A percentile compares a stretch with the other conserved stretches of the same genome.
These are phyloP conservation scores for Solenopsis invicta DNA, from an alignment of 1,140 invertebrate genomes.

Conservation along the genomic window DNA sequence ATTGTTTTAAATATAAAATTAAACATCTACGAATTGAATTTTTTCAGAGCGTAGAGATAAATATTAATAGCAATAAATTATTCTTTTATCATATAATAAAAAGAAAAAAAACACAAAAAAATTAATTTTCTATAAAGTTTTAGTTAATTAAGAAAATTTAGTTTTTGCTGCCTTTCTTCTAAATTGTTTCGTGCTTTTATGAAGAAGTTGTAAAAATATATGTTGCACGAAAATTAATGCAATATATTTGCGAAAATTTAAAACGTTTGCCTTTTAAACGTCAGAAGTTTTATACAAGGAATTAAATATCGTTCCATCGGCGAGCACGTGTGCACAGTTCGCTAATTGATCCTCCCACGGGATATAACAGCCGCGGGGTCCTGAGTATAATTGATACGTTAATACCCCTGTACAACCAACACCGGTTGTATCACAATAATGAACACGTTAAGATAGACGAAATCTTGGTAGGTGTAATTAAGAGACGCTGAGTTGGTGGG, in stretches of 20 bases:
- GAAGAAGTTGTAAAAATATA: not conserved
- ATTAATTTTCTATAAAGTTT: not conserved
- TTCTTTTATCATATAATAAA: not conserved
- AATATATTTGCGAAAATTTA: not conserved
- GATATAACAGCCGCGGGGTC: not conserved
- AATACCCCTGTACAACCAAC: slow-evolving; percentile 61
- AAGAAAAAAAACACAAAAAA: not conserved
- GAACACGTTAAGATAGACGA: slow-evolving; percentile 79
- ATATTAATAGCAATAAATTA: not conserved
- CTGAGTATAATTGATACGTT: slow-evolving; percentile 75
- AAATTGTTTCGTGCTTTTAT: not conserved
- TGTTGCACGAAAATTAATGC: not conserved
- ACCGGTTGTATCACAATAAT: slow-evolving; percentile 54
- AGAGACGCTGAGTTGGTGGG: slow-evolving; percentile 44
- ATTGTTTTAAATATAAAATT: slow-evolving; percentile 1
- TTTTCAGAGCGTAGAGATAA: not conserved
- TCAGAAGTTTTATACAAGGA: not conserved
- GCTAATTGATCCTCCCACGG: slow-evolving; percentile 18
- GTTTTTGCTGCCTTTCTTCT: not conserved
- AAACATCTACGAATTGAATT: not conserved
- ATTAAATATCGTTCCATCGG: not conserved
- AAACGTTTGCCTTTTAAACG: not conserved
- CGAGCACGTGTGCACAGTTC: not conserved
- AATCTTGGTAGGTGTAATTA: slow-evolving; percentile 79
- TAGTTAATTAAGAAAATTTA: slow-evolving; percentile 7